phyloP scores from a whole-genome alignment of 2,113 vertebrate genomes.

The Blennius ocellaris region DNA sequence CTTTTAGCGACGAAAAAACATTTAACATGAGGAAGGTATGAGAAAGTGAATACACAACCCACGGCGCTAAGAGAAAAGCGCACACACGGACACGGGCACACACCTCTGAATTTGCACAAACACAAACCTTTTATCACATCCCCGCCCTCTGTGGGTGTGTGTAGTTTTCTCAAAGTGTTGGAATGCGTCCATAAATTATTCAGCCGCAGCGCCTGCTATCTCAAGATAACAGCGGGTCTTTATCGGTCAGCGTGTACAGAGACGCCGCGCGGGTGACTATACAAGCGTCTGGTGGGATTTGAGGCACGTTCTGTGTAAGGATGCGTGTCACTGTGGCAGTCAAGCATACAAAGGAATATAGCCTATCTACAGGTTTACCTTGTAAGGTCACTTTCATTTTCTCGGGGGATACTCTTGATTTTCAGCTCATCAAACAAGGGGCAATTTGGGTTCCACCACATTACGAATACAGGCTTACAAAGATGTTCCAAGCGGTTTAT shows the following conservation, averaged over 20 bases:
- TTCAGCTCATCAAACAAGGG: conserved; percentile 52
- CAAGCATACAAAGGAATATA: conserved; percentile 42
- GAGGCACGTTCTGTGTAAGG: conserved; percentile 58
- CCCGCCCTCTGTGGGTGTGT: conserved; percentile 40
- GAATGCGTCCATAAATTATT: conserved; percentile 77
- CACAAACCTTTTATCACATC: conserved; percentile 37
- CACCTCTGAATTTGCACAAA: conserved; percentile 8
- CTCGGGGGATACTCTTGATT: conserved; percentile 38
- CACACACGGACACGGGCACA: conserved; percentile 9
- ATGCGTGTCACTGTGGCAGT: conserved; percentile 58
- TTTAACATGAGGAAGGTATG: accelerated
- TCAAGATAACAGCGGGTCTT: conserved; percentile 71
- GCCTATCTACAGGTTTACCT: conserved; percentile 47
- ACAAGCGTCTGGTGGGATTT: conserved; percentile 61
- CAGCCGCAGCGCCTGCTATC: conserved; percentile 67
- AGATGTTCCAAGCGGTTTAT: background rate
- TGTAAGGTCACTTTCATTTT: conserved; percentile 64
- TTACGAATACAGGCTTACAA: conserved; percentile 8
- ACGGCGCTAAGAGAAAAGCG: no score
- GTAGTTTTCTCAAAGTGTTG: conserved; percentile 53
- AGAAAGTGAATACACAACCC: background rate
- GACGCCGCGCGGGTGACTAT: conserved; percentile 45
- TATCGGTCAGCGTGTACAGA: conserved; percentile 66
- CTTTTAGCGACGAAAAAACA: background rate
- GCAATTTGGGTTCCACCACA: background rate